phyloP scores from a whole-genome alignment of 2,797 vertebrate species.

The Sebastolobus altivelis region DNA sequence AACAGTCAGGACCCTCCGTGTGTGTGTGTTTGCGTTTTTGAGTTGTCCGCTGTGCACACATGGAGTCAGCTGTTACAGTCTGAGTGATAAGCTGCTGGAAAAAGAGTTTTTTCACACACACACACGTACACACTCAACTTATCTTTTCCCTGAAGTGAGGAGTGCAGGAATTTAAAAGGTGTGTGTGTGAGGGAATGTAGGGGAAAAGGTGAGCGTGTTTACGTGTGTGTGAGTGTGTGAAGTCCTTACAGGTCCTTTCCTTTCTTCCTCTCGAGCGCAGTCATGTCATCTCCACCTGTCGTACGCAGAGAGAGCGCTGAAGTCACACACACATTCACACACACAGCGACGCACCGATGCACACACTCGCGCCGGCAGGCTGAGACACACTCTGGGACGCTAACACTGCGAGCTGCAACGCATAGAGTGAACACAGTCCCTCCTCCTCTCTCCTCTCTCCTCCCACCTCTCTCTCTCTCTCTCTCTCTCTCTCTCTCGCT shows the following conservation, averaged over 20 bases:
- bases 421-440: slow-evolving; percentile 72
- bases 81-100: slow-evolving; percentile 41
- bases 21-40: slow-evolving; percentile 17
- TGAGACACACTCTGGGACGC: slow-evolving; percentile 73
- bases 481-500: slow-evolving; percentile 25
- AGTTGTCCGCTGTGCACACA: slow-evolving; percentile 38
- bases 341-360: slow-evolving; percentile 53
- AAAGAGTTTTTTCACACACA: slow-evolving; percentile 34
- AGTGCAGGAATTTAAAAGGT: slow-evolving; percentile 63
- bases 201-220: slow-evolving; percentile 39
- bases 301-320: slow-evolving; percentile 72
- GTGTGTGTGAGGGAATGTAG: slow-evolving; percentile 64
- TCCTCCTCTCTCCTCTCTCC: slow-evolving; percentile 62
- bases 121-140: slow-evolving; percentile 31
- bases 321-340: slow-evolving; percentile 75
- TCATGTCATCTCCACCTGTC: slow-evolving; percentile 85
- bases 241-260: slow-evolving; percentile 83
- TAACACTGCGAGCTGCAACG: slow-evolving; percentile 61
- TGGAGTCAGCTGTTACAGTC: slow-evolving; percentile 46
- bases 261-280: slow-evolving; percentile 81
- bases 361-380: slow-evolving; percentile 66
- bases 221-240: slow-evolving; percentile 22
- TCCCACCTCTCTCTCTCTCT: slow-evolving; percentile 29
- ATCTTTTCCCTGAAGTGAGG: slow-evolving; percentile 38
- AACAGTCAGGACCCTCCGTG: slow-evolving; percentile 45